Percentiles rank a stretch among this genome's conserved stretches.
Evolutionary conservation across 2,797 vertebrate species (phyloP).

Genomic region (Tapera naevia): DNA sequence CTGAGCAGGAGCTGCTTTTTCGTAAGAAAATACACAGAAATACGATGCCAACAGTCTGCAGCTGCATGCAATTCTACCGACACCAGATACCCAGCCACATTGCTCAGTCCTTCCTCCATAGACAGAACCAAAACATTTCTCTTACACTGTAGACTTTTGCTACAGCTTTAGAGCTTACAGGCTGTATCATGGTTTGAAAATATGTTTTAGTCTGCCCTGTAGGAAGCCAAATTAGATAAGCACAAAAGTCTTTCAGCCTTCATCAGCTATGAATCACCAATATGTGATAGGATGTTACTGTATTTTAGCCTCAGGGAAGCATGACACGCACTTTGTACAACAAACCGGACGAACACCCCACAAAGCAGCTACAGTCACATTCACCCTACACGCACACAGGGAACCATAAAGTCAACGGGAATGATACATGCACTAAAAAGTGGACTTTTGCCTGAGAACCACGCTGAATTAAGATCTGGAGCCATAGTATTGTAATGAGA

Average conservation of each 20-base stretch:
- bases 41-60: background rate
- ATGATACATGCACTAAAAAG: background rate
- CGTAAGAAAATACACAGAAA: background rate
- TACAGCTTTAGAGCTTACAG: background rate
- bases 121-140: background rate
- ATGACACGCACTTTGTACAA: background rate
- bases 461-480: background rate
- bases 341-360: background rate
- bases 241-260: background rate
- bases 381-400: background rate
- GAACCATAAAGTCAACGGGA: background rate
- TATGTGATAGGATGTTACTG: background rate
- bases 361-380: background rate
- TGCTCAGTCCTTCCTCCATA: background rate
- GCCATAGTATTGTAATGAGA: background rate
- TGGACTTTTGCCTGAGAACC: background rate
- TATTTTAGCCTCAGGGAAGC: background rate
- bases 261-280: background rate
- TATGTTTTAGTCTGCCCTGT: background rate
- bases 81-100: background rate
- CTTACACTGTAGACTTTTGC: background rate
- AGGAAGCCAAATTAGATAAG: background rate
- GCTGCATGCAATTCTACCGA: background rate
- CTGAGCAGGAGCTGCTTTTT: conserved; percentile 7
- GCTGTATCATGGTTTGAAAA: background rate